Evolutionary conservation across 2,113 vertebrate genomes (phyloP), one percentile per base, ranked within the genome.

Genomic region (Monopterus albus): DNA sequence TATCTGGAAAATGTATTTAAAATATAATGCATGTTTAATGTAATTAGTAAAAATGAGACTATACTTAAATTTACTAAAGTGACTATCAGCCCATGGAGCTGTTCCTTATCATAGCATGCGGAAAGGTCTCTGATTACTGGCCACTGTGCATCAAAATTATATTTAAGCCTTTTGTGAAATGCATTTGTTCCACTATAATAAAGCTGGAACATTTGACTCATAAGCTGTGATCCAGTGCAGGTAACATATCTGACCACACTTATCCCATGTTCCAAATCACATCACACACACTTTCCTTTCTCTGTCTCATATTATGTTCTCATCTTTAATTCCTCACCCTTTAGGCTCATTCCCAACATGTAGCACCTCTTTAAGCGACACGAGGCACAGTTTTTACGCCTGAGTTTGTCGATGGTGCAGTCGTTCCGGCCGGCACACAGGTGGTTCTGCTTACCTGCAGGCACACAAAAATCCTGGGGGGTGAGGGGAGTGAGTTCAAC

Each of bases 401-500:
- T 85, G 85, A 99, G 95, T 70, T 99, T 99, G 87, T 99, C 98
- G 0, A 99, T 99, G 88, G 96, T 99, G 88, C 98, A 99, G 90
- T 98, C 96, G 0, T 99, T 99, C 57, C 96, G 92, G 93, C 98
- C 98, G 85, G 98, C 98, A 35, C 98, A 99, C 39, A 99, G 93
- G 86, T 98, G 98, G 79, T 99, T 99, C 92, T 99, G 97, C 71
- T 98, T 99, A 51, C 98, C 98, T 99, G 52, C 39, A 59, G 58
- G 62, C 33, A 86, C 61, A 78, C 40, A 75, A 47, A 74, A 58
- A 36, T 40, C 20, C 38, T 1, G 13, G 14, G 35, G 46, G 58
- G 56, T 79, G 71, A 84, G 49, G 45, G 35, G 31, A 65, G 50
- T 21, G 4, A 28, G 45, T 36, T 68, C 36, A 59, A 75, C 66